Evolutionary conservation across 2,888 invertebrate species (phyloP).

Genomic region (Andrena haemorrhoa): DNA sequence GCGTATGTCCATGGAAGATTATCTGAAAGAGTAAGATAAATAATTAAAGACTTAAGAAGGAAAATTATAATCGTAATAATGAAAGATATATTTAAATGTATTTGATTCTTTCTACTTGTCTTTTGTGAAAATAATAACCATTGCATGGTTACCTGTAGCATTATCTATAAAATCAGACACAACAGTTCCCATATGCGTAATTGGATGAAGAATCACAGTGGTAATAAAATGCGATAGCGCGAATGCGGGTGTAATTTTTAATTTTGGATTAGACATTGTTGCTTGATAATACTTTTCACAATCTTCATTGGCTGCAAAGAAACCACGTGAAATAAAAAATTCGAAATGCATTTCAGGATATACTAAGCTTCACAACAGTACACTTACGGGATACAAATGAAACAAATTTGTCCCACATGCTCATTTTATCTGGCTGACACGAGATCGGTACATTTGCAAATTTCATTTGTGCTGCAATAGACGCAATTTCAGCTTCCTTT

Average conservation of each 20-base stretch:
- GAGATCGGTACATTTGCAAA: slow-evolving; percentile 72
- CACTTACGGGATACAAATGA: slow-evolving; percentile 65
- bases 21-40: slow-evolving; percentile 56
- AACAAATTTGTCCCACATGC: slow-evolving; percentile 60
- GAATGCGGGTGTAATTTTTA: slow-evolving; percentile 78
- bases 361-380: background rate
- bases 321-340: background rate
- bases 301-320: slow-evolving; percentile 64
- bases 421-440: slow-evolving; percentile 76
- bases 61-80: slow-evolving; percentile 27
- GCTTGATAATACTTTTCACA: slow-evolving; percentile 78
- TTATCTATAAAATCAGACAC: slow-evolving; percentile 71
- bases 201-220: slow-evolving; percentile 71
- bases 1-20: slow-evolving; percentile 59
- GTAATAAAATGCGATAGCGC: slow-evolving; percentile 76
- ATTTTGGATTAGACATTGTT: slow-evolving; percentile 73
- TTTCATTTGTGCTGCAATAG: slow-evolving; percentile 69
- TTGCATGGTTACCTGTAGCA: slow-evolving; percentile 74
- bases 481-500: slow-evolving; percentile 78
- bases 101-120: background rate
- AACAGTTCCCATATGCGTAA: slow-evolving; percentile 66
- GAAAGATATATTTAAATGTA: background rate
- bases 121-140: background rate
- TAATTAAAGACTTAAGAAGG: background rate
- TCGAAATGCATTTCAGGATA: background rate